A percentile compares a stretch with the other conserved stretches of the same genome.
These are phyloP conservation scores for Phymanthus crucifer DNA, from an alignment of 92 coral and sea anemone species.

Conservation along the genomic window DNA sequence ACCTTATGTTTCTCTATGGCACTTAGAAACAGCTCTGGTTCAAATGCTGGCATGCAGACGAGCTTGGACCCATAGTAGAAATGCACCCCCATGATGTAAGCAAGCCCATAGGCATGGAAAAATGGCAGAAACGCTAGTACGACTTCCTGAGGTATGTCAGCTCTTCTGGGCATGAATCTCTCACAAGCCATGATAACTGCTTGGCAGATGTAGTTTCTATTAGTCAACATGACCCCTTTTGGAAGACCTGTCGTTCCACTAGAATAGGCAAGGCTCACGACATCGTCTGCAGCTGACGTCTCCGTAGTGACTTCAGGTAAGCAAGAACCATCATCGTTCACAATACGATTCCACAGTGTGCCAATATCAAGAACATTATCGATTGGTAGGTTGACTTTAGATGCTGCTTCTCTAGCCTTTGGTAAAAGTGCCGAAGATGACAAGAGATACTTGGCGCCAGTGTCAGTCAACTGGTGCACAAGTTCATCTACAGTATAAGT, in stretches of 20 bases:
- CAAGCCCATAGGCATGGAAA: conserved; percentile 70
- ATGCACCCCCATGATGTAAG: conserved; percentile 34
- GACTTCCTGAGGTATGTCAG: conserved; percentile 20
- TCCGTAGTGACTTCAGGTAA: conserved; percentile 50
- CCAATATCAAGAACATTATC: conserved; percentile 50
- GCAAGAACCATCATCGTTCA: conserved; percentile 57
- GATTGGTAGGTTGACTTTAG: conserved; percentile 39
- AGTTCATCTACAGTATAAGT: conserved; percentile 67
- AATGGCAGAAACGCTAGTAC: conserved; percentile 72
- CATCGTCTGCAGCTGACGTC: conserved; percentile 63
- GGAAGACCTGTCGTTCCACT: conserved; percentile 89
- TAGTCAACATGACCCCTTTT: conserved; percentile 81
- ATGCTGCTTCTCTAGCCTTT: conserved; percentile 60
- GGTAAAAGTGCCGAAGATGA: conserved; percentile 52
- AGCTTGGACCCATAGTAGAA: conserved; percentile 55
- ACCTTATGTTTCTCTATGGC: conserved; percentile 63
- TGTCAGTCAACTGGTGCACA: conserved; percentile 51
- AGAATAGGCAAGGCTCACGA: conserved; percentile 71
- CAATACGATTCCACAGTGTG: conserved; percentile 47
- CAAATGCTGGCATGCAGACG: conserved; percentile 62
- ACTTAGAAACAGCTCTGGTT: conserved; percentile 56
- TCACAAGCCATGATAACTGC: conserved; percentile 48
- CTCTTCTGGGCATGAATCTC: conserved; percentile 34
- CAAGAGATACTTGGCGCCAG: conserved; percentile 64
- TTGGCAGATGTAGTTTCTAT: conserved; percentile 60